Evolutionary conservation across 2,888 invertebrate genomes (phyloP), one percentile per base, ranked within the genome.

Genomic region (Mactromeris polynyma): DNA sequence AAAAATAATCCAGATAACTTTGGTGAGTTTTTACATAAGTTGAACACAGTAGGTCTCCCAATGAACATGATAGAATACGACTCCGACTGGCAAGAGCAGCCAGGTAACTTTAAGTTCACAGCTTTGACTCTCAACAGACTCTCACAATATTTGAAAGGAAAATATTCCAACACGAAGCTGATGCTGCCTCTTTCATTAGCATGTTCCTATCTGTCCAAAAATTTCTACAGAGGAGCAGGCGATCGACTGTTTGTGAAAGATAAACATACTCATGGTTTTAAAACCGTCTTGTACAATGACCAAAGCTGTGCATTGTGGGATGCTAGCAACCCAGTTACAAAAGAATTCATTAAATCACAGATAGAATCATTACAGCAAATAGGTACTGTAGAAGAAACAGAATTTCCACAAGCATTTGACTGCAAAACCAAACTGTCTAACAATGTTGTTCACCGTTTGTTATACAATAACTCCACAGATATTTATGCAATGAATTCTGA

Each of bases 11-110:
- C 83, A 11, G 69, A 86, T 21, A 82, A 40, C 14, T 90, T 92
- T 80, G 90, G 90, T 58, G 81, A 89, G 19, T 91, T 92, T 80
- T 83, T 92, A 21, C 82, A 93, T 26, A 92, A 93, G n/a, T 93
- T 96, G 26, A 86, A 83, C 21, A 81, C 86, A 7, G 89, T 91
- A 26, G 93, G 93, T 31, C 93, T 95, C 36, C 86, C 93, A 11
- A 89, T 92, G 54, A 89, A 94, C 33, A 94, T 94, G 89, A 80
- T 96, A 14, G 98, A 98, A 97, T 98, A 99, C 89, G 97, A 99
- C 93, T 77, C 98, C 97, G 97, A 98, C 36, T 99, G 98, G 98
- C 98, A 98, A 96, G 97, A 97, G 26, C 98, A 98, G 95, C 98
- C 98, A 95, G 99, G 99, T 0, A 98, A 98, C 0, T 97, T 98